Evolutionary conservation across 2,113 vertebrate species (phyloP).

Genomic region (Leptosomus discolor): DNA sequence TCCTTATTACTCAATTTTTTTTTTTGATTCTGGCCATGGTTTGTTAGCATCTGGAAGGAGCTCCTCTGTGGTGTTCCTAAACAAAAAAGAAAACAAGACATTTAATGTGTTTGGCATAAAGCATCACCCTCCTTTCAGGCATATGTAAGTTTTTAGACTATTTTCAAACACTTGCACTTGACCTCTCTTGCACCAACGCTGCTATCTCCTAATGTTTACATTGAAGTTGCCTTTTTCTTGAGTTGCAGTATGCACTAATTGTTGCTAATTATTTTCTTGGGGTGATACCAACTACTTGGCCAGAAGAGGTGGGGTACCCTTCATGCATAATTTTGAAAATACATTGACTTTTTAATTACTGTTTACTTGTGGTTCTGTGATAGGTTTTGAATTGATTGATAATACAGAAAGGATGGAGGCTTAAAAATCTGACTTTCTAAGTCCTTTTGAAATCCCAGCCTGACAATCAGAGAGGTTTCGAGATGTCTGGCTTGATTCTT

Average conservation of each 20-base stretch:
- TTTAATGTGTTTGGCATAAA: fast-evolving
- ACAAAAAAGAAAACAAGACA: background rate
- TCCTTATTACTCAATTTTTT: background rate
- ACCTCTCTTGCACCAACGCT: background rate
- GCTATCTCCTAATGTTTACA: background rate
- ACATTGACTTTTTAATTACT: background rate
- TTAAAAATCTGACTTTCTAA: background rate
- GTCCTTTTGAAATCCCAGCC: background rate
- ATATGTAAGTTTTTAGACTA: background rate
- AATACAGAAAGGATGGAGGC: background rate
- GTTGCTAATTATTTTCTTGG: background rate
- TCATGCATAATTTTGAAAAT: background rate
- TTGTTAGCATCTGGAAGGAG: background rate
- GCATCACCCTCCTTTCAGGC: background rate
- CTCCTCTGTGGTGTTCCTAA: background rate
- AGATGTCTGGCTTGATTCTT: background rate
- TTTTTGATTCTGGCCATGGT: background rate
- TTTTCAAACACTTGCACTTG: background rate
- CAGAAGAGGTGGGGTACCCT: background rate
- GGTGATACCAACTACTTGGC: background rate
- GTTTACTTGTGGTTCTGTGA: background rate
- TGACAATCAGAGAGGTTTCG: background rate
- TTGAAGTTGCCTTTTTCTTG: background rate
- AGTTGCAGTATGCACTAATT: background rate
- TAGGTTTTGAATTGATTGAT: background rate